Conservation (phyloP, 2,113 vertebrate genomes). For the Serinus canaria region DNA sequence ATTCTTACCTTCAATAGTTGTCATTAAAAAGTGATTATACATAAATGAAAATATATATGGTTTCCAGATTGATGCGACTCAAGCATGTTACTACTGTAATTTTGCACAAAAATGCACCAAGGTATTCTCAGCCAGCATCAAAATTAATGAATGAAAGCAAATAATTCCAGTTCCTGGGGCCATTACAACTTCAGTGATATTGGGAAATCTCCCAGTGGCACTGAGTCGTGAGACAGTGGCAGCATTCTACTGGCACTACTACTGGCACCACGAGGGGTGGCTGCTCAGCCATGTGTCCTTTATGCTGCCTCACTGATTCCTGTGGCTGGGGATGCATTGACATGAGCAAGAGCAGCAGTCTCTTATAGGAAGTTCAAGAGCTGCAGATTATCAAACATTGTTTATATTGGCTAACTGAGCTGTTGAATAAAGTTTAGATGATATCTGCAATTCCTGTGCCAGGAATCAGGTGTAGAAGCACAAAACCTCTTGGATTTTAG, state of each 20-base stretch:
- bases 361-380: background rate
- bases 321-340: background rate
- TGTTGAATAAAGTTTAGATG: no score
- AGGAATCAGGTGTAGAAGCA: background rate
- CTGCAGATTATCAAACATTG: background rate
- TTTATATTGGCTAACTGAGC: background rate
- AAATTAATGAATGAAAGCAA: background rate
- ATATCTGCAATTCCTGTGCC: background rate
- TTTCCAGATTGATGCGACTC: background rate
- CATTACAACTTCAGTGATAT: background rate
- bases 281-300: background rate
- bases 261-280: no score
- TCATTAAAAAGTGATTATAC: background rate
- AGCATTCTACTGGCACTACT: background rate
- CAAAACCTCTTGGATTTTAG: background rate
- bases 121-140: background rate
- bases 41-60: background rate
- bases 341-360: background rate
- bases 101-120: background rate
- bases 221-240: background rate
- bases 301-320: fast-evolving
- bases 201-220: background rate
- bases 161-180: background rate
- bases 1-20: background rate
- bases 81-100: background rate